phyloP scores from a whole-genome alignment of 2,888 invertebrate species.

The Hirtodrosophila duncani region DNA sequence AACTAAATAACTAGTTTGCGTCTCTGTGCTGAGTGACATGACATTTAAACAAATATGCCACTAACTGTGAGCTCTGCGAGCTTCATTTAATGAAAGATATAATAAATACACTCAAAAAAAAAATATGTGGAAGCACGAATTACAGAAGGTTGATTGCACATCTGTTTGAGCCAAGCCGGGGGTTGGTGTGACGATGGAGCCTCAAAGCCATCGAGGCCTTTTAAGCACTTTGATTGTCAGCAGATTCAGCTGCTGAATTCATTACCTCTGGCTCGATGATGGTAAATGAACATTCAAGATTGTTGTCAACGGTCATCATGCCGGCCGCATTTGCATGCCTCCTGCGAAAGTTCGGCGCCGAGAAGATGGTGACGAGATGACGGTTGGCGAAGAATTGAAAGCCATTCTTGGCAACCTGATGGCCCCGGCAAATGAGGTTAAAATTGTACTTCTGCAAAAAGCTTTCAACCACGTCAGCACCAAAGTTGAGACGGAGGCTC shows the following conservation, averaged over 20 bases:
- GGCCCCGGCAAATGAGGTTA: slow-evolving; percentile 99
- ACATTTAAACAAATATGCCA: slow-evolving; percentile 15
- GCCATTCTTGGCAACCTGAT: slow-evolving; percentile 99
- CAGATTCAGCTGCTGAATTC: too few species aligned
- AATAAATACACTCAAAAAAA: too few species aligned
- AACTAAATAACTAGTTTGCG: slow-evolving; percentile 7
- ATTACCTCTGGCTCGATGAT: slow-evolving; percentile 97
- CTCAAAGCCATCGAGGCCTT: too few species aligned
- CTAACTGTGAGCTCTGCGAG: too few species aligned
- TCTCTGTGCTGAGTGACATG: not conserved
- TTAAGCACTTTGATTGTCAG: too few species aligned
- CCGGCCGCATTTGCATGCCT: slow-evolving; percentile 93
- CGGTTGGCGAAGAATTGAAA: slow-evolving; percentile 99
- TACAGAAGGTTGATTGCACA: too few species aligned
- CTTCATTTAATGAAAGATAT: too few species aligned
- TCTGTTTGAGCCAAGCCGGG: too few species aligned
- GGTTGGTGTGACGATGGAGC: too few species aligned
- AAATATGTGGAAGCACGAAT: too few species aligned
- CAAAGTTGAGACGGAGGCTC: slow-evolving; percentile 99
- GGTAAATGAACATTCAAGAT: slow-evolving; percentile 99
- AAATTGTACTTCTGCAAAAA: slow-evolving; percentile 99
- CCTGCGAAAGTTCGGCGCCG: slow-evolving; percentile 97
- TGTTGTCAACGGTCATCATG: slow-evolving; percentile 99
- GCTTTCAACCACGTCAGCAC: slow-evolving; percentile 98
- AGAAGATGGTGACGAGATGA: slow-evolving; percentile 94